Percentiles rank a stretch among this genome's conserved stretches.
Evolutionary conservation across 2,797 vertebrate species (phyloP).

Genomic region (Ctenosaura bakeri): DNA sequence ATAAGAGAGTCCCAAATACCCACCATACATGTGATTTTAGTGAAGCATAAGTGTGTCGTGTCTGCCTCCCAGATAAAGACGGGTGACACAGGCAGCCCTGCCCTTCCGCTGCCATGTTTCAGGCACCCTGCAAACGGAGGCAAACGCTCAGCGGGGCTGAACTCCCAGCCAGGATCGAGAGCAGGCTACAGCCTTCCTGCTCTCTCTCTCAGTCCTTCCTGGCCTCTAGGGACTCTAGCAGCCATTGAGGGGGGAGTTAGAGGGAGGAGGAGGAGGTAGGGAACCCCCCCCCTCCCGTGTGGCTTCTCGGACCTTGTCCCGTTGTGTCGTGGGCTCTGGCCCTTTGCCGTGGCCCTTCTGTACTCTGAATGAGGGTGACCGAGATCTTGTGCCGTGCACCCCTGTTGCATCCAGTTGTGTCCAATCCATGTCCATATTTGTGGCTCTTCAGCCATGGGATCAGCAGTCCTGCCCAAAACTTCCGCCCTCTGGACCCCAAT

Average conservation of each 20-base stretch:
- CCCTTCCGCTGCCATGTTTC: too few relatives aligned
- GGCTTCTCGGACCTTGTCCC: background rate
- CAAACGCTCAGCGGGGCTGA: too few relatives aligned
- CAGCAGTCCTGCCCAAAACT: background rate
- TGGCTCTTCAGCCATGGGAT: background rate
- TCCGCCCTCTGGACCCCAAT: background rate
- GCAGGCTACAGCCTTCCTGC: too few relatives aligned
- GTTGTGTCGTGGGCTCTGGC: background rate
- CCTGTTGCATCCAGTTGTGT: too few relatives aligned
- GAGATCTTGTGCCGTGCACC: background rate
- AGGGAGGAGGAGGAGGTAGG: background rate
- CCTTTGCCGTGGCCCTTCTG: background rate
- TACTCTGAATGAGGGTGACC: background rate
- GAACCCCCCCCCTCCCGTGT: background rate
- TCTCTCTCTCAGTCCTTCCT: too few relatives aligned
- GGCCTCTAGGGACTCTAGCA: too few relatives aligned
- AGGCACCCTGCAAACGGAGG: too few relatives aligned
- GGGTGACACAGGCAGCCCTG: too few relatives aligned
- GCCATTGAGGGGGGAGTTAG: background rate
- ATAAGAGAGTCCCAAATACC: too few relatives aligned
- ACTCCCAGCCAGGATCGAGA: too few relatives aligned
- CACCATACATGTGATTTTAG: too few relatives aligned
- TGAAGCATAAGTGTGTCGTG: background rate
- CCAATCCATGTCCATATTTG: background rate
- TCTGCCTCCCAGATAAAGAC: background rate